A percentile compares a stretch with the other conserved stretches of the same genome.
These are phyloP conservation scores for Aphrophora alni DNA, from an alignment of 2,888 invertebrate genomes.

Conservation along the genomic window DNA sequence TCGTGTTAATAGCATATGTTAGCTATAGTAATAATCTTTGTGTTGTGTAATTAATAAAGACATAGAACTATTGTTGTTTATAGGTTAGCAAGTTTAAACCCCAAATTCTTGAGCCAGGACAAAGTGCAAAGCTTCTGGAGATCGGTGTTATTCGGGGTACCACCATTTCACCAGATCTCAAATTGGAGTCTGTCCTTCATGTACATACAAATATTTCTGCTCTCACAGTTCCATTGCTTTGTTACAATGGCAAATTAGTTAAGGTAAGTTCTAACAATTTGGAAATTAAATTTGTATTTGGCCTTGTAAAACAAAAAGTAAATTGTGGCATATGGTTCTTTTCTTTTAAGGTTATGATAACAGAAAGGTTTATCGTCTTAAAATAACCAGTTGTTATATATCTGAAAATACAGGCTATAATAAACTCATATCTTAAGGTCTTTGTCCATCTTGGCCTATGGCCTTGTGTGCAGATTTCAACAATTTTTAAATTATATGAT, in stretches of 20 bases:
- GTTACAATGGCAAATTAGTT: conserved; percentile 75
- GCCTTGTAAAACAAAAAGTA: neutral
- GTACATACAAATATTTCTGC: conserved; percentile 78
- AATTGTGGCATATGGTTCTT: neutral
- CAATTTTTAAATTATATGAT: too few species aligned
- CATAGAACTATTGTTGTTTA: neutral
- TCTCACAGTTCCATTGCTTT: conserved; percentile 71
- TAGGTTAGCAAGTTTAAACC: conserved; percentile 69
- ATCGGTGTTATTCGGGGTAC: conserved; percentile 63
- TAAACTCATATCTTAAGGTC: too few species aligned
- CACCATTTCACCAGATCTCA: conserved; percentile 60
- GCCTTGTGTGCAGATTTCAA: too few species aligned
- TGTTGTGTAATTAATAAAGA: too few species aligned
- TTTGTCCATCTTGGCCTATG: too few species aligned
- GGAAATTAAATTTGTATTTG: too few species aligned
- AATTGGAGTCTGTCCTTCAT: conserved; percentile 67
- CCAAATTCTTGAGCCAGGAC: conserved; percentile 65
- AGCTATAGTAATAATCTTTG: too few species aligned
- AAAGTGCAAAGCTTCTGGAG: conserved; percentile 64
- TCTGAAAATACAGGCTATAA: too few species aligned
- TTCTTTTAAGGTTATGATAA: too few species aligned
- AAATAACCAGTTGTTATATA: too few species aligned
- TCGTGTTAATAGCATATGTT: too few species aligned
- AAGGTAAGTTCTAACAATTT: conserved; percentile 63
- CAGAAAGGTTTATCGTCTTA: neutral